Base-by-base conservation (phyloP, 2,797 vertebrate species). In the Xerus rutilus region DNA sequence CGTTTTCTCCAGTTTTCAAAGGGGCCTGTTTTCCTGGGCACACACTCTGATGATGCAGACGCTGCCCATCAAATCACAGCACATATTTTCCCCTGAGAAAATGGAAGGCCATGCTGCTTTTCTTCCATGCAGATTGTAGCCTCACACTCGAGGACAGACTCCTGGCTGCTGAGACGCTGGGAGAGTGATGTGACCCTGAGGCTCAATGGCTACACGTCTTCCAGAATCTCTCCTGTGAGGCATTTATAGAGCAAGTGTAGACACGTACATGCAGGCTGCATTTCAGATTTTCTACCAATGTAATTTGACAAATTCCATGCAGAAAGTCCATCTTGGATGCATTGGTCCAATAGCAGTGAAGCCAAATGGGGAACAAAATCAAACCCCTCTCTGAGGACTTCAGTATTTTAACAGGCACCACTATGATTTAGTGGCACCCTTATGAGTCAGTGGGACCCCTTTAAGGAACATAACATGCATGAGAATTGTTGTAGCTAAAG, bases 171-270 rank as follows among this genome's bases (percentile, higher is more conserved):
- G 45, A 83, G 91, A 92, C 95, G 28, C 70, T 70, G n/a, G 65
- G 69, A 84, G 67, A 89, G 17, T 79, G 95, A 89, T 32, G 87
- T 93, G 94, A 96, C 97, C 89, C 85, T 11, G 23, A 59, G 85
- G 45, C 28, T 97, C 97, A 97, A 97, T 86, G 94, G 72, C 77
- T 94, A 78, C 82, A 93, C 20, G 70, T 94, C 97, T 96, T 97
- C 97, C 47, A 74, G 86, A 79, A 77, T 87, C 72, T 73, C 49
- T 79, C 82, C 62, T 28, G 5, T 57, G 32, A 91, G 90, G 76
- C 25, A 7, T 76, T 96, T 81, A 30, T 39, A 39, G 77, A 65
- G 64, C 54, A 69, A 89, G 47, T 30, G 2, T 11, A 35, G 54
- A n/a, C 70, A 57, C 23, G 21, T 30, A 1, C 15, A 70, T 49